Conservation (phyloP, 2,888 invertebrate genomes). For the Lepidonotus clava region DNA sequence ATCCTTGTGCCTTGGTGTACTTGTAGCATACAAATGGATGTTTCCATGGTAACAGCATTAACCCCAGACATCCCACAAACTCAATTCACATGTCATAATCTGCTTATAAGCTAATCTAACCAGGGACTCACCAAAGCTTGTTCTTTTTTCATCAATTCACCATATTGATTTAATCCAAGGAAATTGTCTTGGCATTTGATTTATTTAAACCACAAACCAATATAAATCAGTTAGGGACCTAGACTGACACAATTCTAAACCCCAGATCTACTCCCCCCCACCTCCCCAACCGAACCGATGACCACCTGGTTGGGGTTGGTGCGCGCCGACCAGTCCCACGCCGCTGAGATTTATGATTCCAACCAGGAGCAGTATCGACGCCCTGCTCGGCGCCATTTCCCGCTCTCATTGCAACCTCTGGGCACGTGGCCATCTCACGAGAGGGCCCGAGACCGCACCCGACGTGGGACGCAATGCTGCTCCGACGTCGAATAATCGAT, state of each 20-base stretch:
- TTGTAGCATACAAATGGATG: conserved; percentile 9
- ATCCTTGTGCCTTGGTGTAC: not conserved
- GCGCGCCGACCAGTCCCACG: not conserved
- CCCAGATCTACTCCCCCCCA: too few relatives aligned
- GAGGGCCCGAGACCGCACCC: not conserved
- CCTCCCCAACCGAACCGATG: too few relatives aligned
- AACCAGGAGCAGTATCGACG: conserved; percentile 24
- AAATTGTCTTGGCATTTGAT: too few relatives aligned
- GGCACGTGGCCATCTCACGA: conserved; percentile 7
- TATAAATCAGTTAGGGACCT: too few relatives aligned
- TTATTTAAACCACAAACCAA: too few relatives aligned
- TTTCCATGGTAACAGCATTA: conserved; percentile 39
- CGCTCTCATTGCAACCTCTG: conserved; percentile 1
- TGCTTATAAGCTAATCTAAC: too few relatives aligned
- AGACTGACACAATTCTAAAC: too few relatives aligned
- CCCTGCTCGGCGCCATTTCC: not conserved
- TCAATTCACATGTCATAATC: too few relatives aligned
- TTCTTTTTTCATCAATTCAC: too few relatives aligned
- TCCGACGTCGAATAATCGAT: conserved; percentile 19
- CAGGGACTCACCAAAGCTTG: too few relatives aligned
- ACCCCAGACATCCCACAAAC: too few relatives aligned
- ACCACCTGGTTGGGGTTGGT: not conserved
- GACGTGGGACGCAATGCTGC: not conserved
- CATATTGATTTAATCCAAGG: too few relatives aligned
- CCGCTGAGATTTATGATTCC: not conserved